A percentile compares a stretch with the other conserved stretches of the same genome.
Evolutionary conservation across 2,797 vertebrate genomes (phyloP).

Genomic region (Danio kyathit): DNA sequence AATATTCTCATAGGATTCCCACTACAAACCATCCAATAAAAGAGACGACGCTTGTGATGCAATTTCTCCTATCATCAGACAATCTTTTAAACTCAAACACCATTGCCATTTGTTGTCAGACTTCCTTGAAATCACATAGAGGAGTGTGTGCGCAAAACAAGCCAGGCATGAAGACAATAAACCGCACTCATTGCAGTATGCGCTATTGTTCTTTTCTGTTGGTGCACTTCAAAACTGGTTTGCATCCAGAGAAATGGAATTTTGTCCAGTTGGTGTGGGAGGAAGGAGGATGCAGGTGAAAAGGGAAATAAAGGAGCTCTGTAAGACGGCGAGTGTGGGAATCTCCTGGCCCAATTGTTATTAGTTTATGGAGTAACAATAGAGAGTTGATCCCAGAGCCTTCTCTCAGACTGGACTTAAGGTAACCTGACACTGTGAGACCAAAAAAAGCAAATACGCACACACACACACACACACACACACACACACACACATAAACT

Average conservation of each 20-base stretch:
- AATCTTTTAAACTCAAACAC: background rate
- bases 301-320: conserved; percentile 40
- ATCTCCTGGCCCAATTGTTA: conserved; percentile 38
- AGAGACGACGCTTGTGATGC: background rate
- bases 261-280: conserved; percentile 15
- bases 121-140: background rate
- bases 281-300: conserved; percentile 28
- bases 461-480: conserved; percentile 25
- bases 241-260: conserved; percentile 15
- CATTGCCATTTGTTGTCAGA: background rate
- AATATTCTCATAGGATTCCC: background rate
- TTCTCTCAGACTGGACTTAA: conserved; percentile 33
- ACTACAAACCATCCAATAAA: background rate
- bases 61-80: background rate
- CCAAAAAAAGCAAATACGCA: conserved; percentile 19
- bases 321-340: conserved; percentile 42
- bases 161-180: background rate
- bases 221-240: conserved; percentile 16
- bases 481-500: background rate
- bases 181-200: background rate
- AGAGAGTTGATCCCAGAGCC: conserved; percentile 44
- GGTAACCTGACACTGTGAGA: conserved; percentile 47
- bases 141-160: background rate
- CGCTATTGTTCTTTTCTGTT: conserved; percentile 8
- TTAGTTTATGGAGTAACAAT: conserved; percentile 56